Evolutionary conservation across 1,140 invertebrate species (phyloP), one percentile per base, ranked within the genome.

Genomic region (Chionoecetes opilio): DNA sequence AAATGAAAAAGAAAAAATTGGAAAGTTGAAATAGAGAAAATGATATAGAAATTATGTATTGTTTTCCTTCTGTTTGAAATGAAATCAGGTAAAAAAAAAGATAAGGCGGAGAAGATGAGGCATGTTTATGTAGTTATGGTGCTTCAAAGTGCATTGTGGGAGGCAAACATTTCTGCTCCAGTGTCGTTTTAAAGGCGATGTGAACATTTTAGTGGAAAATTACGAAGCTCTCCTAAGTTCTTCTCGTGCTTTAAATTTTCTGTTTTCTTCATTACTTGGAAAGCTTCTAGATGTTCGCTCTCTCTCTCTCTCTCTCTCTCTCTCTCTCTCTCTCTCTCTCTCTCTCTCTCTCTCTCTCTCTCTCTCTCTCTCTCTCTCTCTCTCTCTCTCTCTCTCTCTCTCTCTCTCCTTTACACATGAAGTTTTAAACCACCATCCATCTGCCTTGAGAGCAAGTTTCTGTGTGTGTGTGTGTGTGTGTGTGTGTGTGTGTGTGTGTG

Each of bases 281-380:
- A 75, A 35, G 84, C 35, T 26, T 86, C 32, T 35, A 86, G 29
- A 32, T 38, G 1, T 6, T 34, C 32, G 32, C 35, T 86, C 84
- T 86, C 35, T 86, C 32, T 38, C 84, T 86, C 84, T 86, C 84
- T 86, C 84, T 86, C 84, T 86, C 84, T 86, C 84, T 86, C 84
- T 86, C 84, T 86, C 84, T 86, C 84, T 86, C 84, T 86, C 84
- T 86, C 84, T 86, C 84, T 86, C 84, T 86, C 84, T 86, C 84
- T 86, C 84, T 86, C 84, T 86, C 84, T 86, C 84, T 86, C 84
- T 86, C 84, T 86, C 82, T 84, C 82, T 84, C 82, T 84, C 82
- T 84, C 82, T 84, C 82, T 84, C 82, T 29, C 82, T 29, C 82
- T 29, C 82, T 29, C 82, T 29, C 82, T 29, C 82, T 84, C 31